Base-by-base conservation (phyloP, 64 coral and sea anemone species). In the Stylophora pistillata region DNA sequence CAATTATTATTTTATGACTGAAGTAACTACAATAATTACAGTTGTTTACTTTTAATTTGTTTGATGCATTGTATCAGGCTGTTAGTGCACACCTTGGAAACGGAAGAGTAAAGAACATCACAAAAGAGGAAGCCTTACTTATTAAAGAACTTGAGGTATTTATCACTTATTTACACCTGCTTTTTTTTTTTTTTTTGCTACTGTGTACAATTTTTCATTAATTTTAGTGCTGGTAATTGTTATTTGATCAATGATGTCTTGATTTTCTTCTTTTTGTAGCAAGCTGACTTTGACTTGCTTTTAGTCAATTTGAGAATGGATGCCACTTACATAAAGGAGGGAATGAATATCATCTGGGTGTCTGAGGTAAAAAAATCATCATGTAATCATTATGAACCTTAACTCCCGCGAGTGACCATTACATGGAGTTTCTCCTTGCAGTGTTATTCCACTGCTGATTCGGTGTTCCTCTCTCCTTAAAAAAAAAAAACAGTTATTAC, bases 231-330 rank as follows among this genome's bases (percentile, higher is more conserved):
- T 69, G 10, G 12, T 71, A 23, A 78, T 56, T 3, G 1, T 28
- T 69, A 53, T 20, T 61, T 74, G 20, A 74, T 88, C 12, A 7
- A 7, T 33, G 1, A 17, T 76, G 10, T 3, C 4, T n/a, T 16
- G 3, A 5, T 59, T 41, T 15, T 65, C 34, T 74, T 71, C 47
- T 58, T 75, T 86, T 89, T 76, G 26, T 61, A 98, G 96, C 96
- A 98, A 98, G 87, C 96, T 83, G 96, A 98, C 71, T 98, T 98
- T 93, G 96, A 98, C 55, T 95, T 98, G 96, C 87, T 98, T 16
- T 57, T 98, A 21, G 96, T 95, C 23, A 98, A 98, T 55, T 32
- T 98, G 21, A 88, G 96, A 71, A 98, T 98, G 93, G 96, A 98
- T 65, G 93, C 96, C 15, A 94, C 93, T 2, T 98, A 82, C 71